These are phyloP conservation scores for Centropus unirufus DNA, from an alignment of 2,113 vertebrate genomes.

Conservation along the genomic window DNA sequence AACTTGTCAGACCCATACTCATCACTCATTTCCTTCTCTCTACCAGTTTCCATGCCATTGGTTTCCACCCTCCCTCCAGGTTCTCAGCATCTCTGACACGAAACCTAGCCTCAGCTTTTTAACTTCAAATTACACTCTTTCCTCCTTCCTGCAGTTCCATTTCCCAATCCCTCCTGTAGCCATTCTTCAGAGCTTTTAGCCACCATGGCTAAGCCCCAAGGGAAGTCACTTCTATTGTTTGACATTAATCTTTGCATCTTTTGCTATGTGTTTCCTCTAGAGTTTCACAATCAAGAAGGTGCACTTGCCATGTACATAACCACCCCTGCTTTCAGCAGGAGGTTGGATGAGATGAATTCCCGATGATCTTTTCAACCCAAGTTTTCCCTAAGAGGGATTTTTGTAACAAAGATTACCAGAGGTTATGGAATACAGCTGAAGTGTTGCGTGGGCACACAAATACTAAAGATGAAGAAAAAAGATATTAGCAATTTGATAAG, in stretches of 20 bases:
- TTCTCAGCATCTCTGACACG: not conserved
- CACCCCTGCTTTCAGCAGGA: not conserved
- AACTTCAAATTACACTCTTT: not conserved
- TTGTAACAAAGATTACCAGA: not conserved
- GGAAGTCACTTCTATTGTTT: not conserved
- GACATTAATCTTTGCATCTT: not conserved
- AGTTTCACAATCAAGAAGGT: not conserved
- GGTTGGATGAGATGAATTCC: not conserved
- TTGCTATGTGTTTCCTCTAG: not conserved
- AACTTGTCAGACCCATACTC: not conserved
- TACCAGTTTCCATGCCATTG: not conserved
- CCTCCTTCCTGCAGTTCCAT: not conserved
- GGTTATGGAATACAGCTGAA: not conserved
- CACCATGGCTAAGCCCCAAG: not conserved
- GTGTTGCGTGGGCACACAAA: not conserved
- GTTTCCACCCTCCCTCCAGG: not conserved
- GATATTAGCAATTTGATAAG: not conserved
- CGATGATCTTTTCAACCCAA: not conserved
- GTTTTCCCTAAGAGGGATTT: conserved; percentile 11
- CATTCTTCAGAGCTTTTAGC: not conserved
- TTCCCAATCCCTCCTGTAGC: not conserved
- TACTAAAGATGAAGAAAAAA: not conserved
- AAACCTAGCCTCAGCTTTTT: not conserved
- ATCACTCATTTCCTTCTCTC: not conserved
- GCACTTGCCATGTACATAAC: not conserved